These are phyloP conservation scores for Dioctria rufipes DNA, from an alignment of 2,888 invertebrate genomes.

Conservation along the genomic window DNA sequence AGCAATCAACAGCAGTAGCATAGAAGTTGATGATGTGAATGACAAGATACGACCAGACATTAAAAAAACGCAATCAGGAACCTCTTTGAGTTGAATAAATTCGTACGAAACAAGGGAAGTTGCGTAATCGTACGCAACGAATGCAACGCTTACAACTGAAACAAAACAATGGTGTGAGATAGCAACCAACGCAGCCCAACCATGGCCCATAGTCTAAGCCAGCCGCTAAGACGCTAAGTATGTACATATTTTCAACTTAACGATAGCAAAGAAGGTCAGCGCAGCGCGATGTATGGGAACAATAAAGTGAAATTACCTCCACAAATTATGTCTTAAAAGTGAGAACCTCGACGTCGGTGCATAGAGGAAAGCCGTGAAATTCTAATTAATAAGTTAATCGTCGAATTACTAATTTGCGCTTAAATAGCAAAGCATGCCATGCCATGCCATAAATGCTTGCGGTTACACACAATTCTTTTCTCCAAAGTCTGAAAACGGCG, in stretches of 20 bases:
- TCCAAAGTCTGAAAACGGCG: neutral
- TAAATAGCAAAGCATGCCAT: neutral
- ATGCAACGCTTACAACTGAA: slow-evolving; percentile 21
- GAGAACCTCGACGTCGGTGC: neutral
- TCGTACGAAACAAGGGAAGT: slow-evolving; percentile 24
- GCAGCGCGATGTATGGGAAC: neutral
- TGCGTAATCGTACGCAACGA: slow-evolving; percentile 32
- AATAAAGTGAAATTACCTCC: slow-evolving; percentile 12
- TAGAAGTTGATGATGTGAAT: neutral
- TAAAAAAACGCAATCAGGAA: slow-evolving; percentile 33
- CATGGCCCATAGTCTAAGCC: too few relatives aligned
- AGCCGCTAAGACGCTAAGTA: too few relatives aligned
- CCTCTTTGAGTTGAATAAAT: neutral
- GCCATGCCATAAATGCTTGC: neutral
- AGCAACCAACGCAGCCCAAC: neutral
- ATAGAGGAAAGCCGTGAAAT: neutral
- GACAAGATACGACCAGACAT: slow-evolving; percentile 10
- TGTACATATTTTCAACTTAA: slow-evolving; percentile 3
- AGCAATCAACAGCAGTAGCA: slow-evolving; percentile 28
- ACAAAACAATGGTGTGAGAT: slow-evolving; percentile 15
- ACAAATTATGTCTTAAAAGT: neutral
- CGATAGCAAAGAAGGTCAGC: slow-evolving; percentile 12
- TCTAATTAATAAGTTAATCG: slow-evolving; percentile 43
- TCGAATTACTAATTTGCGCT: slow-evolving; percentile 2
- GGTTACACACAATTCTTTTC: slow-evolving; percentile 20